Evolutionary conservation across 2,888 invertebrate species (phyloP).

Genomic region (Agrenia bidenticulata): DNA sequence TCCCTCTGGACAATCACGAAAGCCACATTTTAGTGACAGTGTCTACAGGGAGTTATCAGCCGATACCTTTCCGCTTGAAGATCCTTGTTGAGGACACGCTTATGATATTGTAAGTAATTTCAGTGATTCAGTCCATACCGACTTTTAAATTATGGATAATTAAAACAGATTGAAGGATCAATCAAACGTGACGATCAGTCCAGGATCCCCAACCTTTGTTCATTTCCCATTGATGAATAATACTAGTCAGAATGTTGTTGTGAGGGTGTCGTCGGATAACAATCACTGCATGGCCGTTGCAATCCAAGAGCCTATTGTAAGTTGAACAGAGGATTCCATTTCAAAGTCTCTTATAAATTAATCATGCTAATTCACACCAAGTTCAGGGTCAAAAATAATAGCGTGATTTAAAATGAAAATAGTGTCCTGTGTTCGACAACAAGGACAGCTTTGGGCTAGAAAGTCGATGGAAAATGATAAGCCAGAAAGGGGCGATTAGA

Average conservation of each 20-base stretch:
- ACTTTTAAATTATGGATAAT: background rate
- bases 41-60: background rate
- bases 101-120: background rate
- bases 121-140: too few species aligned
- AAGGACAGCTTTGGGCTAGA: background rate
- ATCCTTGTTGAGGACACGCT: background rate
- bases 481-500: background rate
- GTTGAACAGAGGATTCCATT: background rate
- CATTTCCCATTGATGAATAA: background rate
- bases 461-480: background rate
- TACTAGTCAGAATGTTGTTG: background rate
- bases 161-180: background rate
- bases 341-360: too few species aligned
- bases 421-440: constrained; percentile 1
- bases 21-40: background rate
- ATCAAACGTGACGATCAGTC: background rate
- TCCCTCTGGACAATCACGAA: background rate
- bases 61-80: too few species aligned
- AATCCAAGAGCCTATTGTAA: constrained; percentile 62
- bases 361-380: too few species aligned
- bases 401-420: background rate
- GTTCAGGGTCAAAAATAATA: background rate
- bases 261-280: constrained; percentile 59
- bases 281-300: constrained; percentile 74
- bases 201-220: background rate